Evolutionary conservation across 2,888 invertebrate species (phyloP).

Genomic region (Epinotia bilunana): DNA sequence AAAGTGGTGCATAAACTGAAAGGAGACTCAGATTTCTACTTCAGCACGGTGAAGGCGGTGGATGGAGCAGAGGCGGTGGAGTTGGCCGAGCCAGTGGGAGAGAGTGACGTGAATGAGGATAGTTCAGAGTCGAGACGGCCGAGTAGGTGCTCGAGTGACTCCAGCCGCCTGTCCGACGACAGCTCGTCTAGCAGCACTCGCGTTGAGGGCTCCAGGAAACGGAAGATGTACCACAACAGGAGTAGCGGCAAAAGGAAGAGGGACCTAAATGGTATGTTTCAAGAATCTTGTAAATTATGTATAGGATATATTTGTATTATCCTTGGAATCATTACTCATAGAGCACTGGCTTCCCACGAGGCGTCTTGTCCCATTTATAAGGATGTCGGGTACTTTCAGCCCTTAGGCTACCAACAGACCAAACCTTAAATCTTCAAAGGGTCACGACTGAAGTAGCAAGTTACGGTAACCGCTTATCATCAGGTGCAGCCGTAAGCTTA

Average conservation of each 20-base stretch:
- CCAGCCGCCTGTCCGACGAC: conserved; percentile 77
- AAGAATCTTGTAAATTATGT: background rate
- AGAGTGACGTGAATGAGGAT: conserved; percentile 61
- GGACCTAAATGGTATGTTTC: conserved; percentile 60
- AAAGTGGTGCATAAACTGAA: conserved; percentile 86
- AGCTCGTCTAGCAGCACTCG: conserved; percentile 72
- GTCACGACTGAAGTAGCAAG: too few species aligned
- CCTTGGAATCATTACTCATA: too few species aligned
- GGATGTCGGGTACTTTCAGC: too few species aligned
- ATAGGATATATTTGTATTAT: too few species aligned
- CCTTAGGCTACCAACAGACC: too few species aligned
- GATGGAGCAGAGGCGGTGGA: conserved; percentile 74
- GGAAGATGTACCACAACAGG: conserved; percentile 65
- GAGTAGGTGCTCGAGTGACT: conserved; percentile 78
- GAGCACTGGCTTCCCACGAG: too few species aligned
- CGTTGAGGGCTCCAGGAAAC: conserved; percentile 68
- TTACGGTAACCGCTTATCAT: too few species aligned
- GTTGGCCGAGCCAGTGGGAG: conserved; percentile 61
- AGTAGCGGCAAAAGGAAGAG: conserved; percentile 63
- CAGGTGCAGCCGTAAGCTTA: too few species aligned
- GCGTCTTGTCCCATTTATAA: too few species aligned
- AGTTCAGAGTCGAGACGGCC: conserved; percentile 72
- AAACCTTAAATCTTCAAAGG: too few species aligned
- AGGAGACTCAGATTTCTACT: conserved; percentile 81
- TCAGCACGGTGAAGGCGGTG: conserved; percentile 76